Evolutionary conservation across 2,888 invertebrate species (phyloP).

Genomic region (Caenorhabditis sp.): DNA sequence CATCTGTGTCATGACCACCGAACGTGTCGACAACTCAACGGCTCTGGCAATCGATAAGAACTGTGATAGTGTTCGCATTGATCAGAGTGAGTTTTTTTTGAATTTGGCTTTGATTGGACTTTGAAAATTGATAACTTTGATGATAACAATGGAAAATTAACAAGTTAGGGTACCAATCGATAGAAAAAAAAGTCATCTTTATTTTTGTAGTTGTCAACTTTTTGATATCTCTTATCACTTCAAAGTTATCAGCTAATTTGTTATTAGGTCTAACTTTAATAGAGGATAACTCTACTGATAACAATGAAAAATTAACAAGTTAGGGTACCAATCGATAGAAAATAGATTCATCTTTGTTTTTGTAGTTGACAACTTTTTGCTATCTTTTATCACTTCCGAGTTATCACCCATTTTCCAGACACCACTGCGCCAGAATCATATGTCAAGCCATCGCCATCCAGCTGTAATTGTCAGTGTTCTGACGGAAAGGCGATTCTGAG

Average conservation of each 20-base stretch:
- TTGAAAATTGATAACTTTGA: background rate
- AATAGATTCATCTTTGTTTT: background rate
- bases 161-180: too few relatives aligned
- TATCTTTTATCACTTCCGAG: background rate
- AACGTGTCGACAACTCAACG: constrained; percentile 66
- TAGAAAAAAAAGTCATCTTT: background rate
- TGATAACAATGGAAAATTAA: background rate
- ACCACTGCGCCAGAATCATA: constrained; percentile 72
- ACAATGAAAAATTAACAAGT: background rate
- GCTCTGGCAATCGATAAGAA: constrained; percentile 67
- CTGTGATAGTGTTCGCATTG: constrained; percentile 67
- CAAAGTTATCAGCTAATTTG: background rate
- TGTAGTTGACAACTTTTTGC: background rate
- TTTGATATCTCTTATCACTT: background rate
- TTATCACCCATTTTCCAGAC: constrained; percentile 61
- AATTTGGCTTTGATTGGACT: too few relatives aligned
- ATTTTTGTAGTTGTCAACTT: background rate
- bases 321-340: background rate
- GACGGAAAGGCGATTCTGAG: constrained; percentile 75
- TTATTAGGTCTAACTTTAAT: background rate
- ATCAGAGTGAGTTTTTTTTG: constrained; percentile 68
- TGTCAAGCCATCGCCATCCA: constrained; percentile 48
- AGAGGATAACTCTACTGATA: too few relatives aligned
- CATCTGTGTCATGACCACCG: constrained; percentile 75
- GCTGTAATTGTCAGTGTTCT: constrained; percentile 77